phyloP scores from a whole-genome alignment of 2,113 vertebrate genomes.

The Ammodytes dubius region DNA sequence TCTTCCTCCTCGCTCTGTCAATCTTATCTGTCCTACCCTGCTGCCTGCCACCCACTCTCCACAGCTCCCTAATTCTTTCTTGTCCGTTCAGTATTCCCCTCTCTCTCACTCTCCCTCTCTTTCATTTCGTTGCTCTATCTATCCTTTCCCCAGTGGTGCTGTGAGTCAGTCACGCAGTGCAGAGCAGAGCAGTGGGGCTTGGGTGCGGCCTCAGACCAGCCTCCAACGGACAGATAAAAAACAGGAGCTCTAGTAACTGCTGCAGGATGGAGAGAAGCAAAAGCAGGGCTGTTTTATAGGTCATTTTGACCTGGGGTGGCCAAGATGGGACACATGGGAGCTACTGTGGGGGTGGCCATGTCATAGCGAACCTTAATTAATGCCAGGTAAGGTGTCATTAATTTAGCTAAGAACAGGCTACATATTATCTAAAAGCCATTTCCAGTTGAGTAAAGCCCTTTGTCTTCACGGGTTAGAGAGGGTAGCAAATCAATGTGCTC shows the following conservation, averaged over 20 bases:
- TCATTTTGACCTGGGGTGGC: too few species aligned
- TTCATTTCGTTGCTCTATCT: conserved; percentile 52
- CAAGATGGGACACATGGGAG: too few species aligned
- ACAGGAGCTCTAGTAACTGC: conserved; percentile 60
- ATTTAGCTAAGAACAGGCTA: too few species aligned
- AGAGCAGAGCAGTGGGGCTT: conserved; percentile 42
- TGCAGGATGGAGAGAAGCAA: conserved; percentile 53
- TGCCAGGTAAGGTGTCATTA: too few species aligned
- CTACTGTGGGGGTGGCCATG: too few species aligned
- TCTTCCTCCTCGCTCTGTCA: conserved; percentile 61
- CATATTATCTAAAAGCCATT: too few species aligned
- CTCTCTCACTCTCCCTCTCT: conserved; percentile 50
- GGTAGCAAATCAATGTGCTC: too few species aligned
- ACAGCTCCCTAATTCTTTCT: conserved; percentile 65
- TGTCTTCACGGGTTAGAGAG: too few species aligned
- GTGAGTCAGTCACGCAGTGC: conserved; percentile 69
- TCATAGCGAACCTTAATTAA: too few species aligned
- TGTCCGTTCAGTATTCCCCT: conserved; percentile 59
- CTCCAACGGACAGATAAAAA: conserved; percentile 66
- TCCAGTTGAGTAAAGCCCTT: too few species aligned
- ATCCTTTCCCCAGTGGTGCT: conserved; percentile 42
- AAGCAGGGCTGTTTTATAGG: not conserved
- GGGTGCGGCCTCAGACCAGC: conserved; percentile 63
- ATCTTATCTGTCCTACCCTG: conserved; percentile 72
- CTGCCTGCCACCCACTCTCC: conserved; percentile 75